These are phyloP conservation scores for Scatophagus argus DNA, from an alignment of 2,113 vertebrate genomes.

Conservation along the genomic window DNA sequence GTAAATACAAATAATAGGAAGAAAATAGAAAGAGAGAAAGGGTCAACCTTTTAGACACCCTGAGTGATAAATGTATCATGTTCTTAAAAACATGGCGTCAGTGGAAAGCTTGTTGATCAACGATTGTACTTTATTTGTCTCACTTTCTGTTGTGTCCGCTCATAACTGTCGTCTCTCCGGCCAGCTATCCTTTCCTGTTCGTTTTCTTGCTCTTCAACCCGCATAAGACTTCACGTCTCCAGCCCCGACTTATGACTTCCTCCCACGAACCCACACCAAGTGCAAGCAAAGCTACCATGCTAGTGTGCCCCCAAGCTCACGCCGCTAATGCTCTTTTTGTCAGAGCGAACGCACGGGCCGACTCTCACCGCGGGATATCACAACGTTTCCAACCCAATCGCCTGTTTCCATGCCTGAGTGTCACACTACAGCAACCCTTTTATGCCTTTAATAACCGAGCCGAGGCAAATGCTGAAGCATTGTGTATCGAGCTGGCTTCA, in stretches of 20 bases:
- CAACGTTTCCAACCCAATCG: neutral
- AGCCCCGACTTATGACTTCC: neutral
- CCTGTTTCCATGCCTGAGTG: conserved; percentile 14
- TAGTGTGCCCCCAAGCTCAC: conserved; percentile 11
- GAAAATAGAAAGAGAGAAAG: conserved; percentile 60
- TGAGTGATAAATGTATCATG: conserved; percentile 70
- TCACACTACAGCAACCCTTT: neutral
- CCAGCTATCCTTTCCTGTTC: neutral
- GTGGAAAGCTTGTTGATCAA: conserved; percentile 75
- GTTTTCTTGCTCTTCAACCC: too few relatives aligned
- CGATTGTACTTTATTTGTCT: conserved; percentile 72
- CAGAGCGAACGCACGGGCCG: neutral
- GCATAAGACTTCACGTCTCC: neutral
- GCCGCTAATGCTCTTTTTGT: conserved; percentile 1
- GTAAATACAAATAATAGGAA: conserved; percentile 80
- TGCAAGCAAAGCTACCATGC: neutral
- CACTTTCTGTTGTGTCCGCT: conserved; percentile 26
- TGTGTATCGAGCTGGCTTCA: conserved; percentile 14
- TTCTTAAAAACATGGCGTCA: conserved; percentile 75
- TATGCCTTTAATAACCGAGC: conserved; percentile 19
- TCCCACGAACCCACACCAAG: neutral
- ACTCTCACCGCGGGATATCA: neutral
- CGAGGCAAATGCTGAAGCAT: neutral
- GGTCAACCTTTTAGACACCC: conserved; percentile 71
- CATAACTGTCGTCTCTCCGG: conserved; percentile 12